A percentile compares a stretch with the other conserved stretches of the same genome.
phyloP scores from a whole-genome alignment of 2,888 invertebrate species.

The Acrobeloides nanus region DNA sequence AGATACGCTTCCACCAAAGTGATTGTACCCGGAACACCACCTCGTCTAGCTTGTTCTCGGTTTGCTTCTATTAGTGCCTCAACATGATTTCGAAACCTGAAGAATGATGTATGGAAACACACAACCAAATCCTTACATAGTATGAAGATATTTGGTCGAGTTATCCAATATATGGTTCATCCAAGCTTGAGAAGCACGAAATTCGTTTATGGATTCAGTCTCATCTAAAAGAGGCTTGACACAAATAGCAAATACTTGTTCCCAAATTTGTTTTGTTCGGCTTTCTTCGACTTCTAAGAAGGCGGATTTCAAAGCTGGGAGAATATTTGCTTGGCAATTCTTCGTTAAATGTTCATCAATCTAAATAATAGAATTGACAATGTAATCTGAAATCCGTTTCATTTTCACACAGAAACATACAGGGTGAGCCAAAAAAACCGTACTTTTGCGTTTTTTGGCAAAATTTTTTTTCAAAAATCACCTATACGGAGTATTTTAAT shows the following conservation, averaged over 20 bases:
- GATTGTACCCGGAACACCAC: conserved; percentile 45
- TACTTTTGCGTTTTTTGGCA: too few relatives aligned
- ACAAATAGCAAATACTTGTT: conserved; percentile 21
- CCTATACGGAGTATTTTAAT: too few relatives aligned
- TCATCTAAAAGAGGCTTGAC: conserved; percentile 6
- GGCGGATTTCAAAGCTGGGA: conserved; percentile 16
- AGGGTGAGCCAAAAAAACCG: too few relatives aligned
- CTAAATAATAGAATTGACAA: conserved; percentile 1
- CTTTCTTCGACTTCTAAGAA: conserved; percentile 19
- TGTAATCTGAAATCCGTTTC: too few relatives aligned
- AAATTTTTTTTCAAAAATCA: too few relatives aligned
- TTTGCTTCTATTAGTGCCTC: conserved; percentile 37
- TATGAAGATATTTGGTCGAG: conserved; percentile 33
- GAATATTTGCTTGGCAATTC: not conserved
- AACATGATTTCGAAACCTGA: conserved; percentile 36
- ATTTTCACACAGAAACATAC: too few relatives aligned
- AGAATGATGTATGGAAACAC: too few relatives aligned
- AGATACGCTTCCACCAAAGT: conserved; percentile 44
- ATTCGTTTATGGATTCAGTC: conserved; percentile 8
- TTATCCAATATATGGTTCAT: conserved; percentile 23
- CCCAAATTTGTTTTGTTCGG: conserved; percentile 20
- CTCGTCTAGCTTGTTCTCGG: conserved; percentile 38
- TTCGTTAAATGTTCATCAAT: not conserved
- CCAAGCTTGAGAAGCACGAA: conserved; percentile 26
- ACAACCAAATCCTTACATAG: too few relatives aligned